Conservation (phyloP, 2,113 vertebrate genomes). For the Neotragus moschatus region DNA sequence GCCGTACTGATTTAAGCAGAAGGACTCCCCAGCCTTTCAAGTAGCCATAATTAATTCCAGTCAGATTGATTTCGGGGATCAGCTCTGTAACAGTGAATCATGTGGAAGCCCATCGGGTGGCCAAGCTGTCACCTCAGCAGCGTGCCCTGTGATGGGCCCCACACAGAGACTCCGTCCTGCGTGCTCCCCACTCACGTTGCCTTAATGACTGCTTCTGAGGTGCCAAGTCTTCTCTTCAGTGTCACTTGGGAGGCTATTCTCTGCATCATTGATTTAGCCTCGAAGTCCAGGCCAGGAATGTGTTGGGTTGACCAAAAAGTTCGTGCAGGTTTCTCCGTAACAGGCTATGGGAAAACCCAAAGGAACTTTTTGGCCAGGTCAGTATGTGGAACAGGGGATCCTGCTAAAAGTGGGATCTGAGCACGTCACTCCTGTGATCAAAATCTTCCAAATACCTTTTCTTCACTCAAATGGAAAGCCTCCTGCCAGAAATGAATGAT, state of each 20-base stretch:
- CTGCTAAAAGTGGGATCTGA: background rate
- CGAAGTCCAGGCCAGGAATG: background rate
- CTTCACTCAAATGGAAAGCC: background rate
- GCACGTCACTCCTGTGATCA: background rate
- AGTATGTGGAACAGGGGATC: background rate
- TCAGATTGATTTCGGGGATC: background rate
- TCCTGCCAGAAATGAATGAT: background rate
- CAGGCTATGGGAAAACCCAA: background rate
- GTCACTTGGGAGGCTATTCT: background rate
- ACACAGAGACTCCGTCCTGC: rapidly evolving
- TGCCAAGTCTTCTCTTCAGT: background rate
- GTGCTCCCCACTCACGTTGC: background rate
- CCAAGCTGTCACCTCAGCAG: rapidly evolving
- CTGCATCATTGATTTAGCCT: background rate
- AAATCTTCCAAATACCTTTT: background rate
- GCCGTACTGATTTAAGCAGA: background rate
- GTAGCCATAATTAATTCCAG: background rate
- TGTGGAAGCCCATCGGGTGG: background rate
- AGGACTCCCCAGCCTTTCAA: background rate
- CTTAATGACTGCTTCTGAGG: background rate
- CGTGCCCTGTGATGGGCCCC: background rate
- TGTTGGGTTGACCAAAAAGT: background rate
- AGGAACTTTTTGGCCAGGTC: background rate
- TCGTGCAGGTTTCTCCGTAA: rapidly evolving
- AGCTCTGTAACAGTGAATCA: background rate